Evolutionary conservation across 2,888 invertebrate species (phyloP), one percentile per base, ranked within the genome.

Genomic region (Harpalus rubripes): DNA sequence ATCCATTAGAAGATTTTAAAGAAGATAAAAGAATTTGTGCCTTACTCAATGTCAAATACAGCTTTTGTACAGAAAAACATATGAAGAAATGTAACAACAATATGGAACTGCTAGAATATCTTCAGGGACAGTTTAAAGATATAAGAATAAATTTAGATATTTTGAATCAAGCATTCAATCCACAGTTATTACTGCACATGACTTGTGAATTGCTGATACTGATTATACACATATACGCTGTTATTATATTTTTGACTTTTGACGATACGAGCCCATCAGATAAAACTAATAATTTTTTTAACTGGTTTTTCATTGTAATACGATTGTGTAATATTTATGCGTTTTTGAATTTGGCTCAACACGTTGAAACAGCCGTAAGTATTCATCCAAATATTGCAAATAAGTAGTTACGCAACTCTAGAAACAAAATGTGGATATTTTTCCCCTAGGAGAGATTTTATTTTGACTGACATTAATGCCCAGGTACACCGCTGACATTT

Each of bases 201-300:
- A 86, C 90, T 6, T 87, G 90, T 8, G 91, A 91, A 86, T 87
- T 91, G 74, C 87, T 88, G 0, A 89, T 90, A 7, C 84, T 91
- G 26, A 89, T 91, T 76, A 87, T 91, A 3, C 88, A 90, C 84
- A 90, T 90, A 89, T 91, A 91, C 84, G 90, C 91, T 4, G 90
- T 91, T 5, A 89, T 91, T n/a, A 90, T 91, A 32, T 90, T 90
- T 85, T 85, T 90, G 74, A 90, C 90, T 6, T 90, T 89, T 81
- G 88, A 87, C 32, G 76, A 86, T 0, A 87, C 88, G 16, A 87
- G 88, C 6, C 88, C 89, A 7, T 85, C 87, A 44, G 89, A 90
- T 18, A 87, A 87, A 26, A 88, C 88, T 0, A 89, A 90, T 5
- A 89, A 91, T 84, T 87, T 90, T 7, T 85, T 91, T 39, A 91